phyloP scores from a whole-genome alignment of 2,797 vertebrate species.

The Myiotriccus ornatus region DNA sequence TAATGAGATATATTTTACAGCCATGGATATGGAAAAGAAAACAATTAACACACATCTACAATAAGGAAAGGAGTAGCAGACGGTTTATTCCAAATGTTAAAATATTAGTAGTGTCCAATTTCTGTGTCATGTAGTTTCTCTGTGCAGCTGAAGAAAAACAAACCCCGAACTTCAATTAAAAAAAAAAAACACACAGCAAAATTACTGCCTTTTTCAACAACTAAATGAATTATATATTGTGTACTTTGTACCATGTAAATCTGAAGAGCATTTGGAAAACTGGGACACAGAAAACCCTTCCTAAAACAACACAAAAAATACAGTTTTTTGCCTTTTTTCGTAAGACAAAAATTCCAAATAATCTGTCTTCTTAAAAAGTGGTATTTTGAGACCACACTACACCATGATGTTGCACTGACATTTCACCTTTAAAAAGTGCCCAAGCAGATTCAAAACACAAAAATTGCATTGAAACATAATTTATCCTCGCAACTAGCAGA shows the following conservation, averaged over 20 bases:
- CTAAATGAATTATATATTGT: conserved; percentile 29
- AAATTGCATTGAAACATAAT: conserved; percentile 34
- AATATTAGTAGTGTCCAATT: conserved; percentile 61
- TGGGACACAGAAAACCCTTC: background rate
- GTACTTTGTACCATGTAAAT: conserved; percentile 20
- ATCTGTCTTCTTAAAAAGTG: background rate
- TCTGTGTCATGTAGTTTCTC: conserved; percentile 61
- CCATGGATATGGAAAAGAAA: conserved; percentile 57
- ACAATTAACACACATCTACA: conserved; percentile 68
- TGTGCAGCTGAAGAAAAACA: conserved; percentile 50
- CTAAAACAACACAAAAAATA: background rate
- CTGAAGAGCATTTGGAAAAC: background rate
- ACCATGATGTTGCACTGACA: conserved; percentile 8
- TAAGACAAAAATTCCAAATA: background rate
- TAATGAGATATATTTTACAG: conserved; percentile 57
- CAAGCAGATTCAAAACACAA: conserved; percentile 23
- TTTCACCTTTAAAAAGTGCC: conserved; percentile 55
- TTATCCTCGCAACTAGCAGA: conserved; percentile 55
- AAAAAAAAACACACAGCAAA: conserved; percentile 26
- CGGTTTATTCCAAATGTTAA: conserved; percentile 56
- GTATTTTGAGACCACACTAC: background rate
- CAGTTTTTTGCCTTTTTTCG: background rate
- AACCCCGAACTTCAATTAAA: conserved; percentile 59
- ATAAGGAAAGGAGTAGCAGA: conserved; percentile 62
- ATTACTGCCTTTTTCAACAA: conserved; percentile 28